These are phyloP conservation scores for Scomberomorus guttatus DNA, from an alignment of 2,797 vertebrate genomes.

Conservation along the genomic window DNA sequence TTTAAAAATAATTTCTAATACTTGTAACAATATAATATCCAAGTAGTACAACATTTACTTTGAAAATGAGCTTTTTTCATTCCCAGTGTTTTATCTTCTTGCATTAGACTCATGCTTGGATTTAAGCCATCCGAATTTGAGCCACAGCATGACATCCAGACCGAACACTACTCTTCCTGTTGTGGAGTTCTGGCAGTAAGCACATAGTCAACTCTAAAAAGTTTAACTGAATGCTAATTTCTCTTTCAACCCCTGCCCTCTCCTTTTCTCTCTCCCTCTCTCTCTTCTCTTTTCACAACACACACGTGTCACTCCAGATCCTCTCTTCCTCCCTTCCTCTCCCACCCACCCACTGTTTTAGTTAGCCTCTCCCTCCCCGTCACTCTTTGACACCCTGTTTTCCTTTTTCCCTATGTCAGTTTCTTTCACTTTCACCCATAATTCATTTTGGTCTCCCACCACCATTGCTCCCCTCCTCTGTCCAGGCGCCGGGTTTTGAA, in stretches of 20 bases:
- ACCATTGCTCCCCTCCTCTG: background rate
- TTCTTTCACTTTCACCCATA: background rate
- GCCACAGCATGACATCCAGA: slow-evolving; percentile 23
- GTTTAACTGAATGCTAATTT: background rate
- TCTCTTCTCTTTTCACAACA: background rate
- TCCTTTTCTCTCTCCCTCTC: background rate
- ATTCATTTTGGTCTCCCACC: slow-evolving; percentile 18
- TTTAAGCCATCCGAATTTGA: slow-evolving; percentile 44
- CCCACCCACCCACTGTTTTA: background rate
- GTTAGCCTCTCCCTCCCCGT: too few relatives aligned
- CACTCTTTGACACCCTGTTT: background rate
- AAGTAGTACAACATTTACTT: background rate
- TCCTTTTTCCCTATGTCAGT: background rate
- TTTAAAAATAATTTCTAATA: background rate
- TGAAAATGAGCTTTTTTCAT: background rate
- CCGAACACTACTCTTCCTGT: slow-evolving; percentile 72
- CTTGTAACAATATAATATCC: background rate
- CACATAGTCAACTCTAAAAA: slow-evolving; percentile 10
- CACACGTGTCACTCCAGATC: background rate
- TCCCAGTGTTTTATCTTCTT: slow-evolving; percentile 14
- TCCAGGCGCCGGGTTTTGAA: slow-evolving; percentile 83
- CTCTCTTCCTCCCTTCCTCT: background rate
- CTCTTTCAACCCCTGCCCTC: background rate
- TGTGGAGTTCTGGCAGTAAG: slow-evolving; percentile 81
- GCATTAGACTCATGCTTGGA: slow-evolving; percentile 66